Percentiles rank a stretch among this genome's conserved stretches.
Conservation (phyloP, 1,140 invertebrate genomes). For the Ridgeia piscesae region DNA sequence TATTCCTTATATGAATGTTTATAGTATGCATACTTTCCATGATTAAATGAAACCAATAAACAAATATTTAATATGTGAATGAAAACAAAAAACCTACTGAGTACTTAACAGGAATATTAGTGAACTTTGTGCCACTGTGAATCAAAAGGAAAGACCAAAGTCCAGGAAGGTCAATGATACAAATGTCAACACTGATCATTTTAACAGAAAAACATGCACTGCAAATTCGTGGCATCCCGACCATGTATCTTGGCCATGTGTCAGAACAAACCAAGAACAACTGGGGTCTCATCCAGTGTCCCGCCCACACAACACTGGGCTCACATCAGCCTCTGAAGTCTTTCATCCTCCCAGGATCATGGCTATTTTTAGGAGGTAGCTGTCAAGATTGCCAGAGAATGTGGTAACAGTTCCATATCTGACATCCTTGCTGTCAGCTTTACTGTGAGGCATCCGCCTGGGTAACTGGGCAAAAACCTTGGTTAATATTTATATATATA, state of each 20-base stretch:
- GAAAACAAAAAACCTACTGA: background rate
- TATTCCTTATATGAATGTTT: background rate
- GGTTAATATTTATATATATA: too few species aligned
- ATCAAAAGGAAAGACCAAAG: background rate
- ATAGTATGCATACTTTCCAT: background rate
- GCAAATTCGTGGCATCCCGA: background rate
- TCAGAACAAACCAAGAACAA: background rate
- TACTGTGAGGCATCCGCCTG: background rate
- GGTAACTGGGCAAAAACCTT: too few species aligned
- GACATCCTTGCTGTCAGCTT: background rate
- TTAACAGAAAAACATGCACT: background rate
- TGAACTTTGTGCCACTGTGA: background rate
- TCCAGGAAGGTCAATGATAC: background rate
- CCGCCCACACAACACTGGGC: background rate
- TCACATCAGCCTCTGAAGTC: conserved; percentile 5
- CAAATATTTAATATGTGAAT: too few species aligned
- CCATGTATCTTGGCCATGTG: background rate
- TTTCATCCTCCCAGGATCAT: background rate
- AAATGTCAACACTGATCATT: conserved; percentile 17
- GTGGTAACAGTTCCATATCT: background rate
- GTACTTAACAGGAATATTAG: background rate
- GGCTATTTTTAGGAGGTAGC: background rate
- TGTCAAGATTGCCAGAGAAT: background rate
- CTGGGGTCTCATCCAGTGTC: background rate
- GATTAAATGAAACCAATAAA: background rate